Percentiles rank a stretch among this genome's conserved stretches.
Evolutionary conservation across 2,113 vertebrate species (phyloP).

Genomic region (Eulemur rufifrons): DNA sequence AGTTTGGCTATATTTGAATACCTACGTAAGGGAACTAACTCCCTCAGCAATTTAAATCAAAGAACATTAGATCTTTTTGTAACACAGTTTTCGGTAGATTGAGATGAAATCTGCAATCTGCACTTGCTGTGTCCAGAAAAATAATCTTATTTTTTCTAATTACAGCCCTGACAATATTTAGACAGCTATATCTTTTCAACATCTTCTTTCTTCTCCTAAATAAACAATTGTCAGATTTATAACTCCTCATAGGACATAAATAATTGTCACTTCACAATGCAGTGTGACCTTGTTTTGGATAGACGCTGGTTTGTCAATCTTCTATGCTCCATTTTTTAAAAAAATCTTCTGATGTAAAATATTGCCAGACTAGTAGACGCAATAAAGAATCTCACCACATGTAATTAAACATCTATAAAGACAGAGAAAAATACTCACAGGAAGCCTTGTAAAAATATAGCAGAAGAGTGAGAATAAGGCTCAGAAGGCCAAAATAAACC

Average conservation of each 20-base stretch:
- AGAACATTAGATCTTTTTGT: neutral
- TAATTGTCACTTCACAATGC: neutral
- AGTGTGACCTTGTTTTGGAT: neutral
- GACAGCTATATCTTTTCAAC: neutral
- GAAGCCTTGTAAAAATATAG: neutral
- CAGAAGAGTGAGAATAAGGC: neutral
- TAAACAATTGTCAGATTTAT: slow-evolving; percentile 22
- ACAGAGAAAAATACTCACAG: neutral
- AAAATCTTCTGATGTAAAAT: neutral
- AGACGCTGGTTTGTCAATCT: neutral
- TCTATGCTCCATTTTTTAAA: neutral
- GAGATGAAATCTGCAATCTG: neutral
- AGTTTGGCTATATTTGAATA: neutral
- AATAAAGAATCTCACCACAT: neutral
- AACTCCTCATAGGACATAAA: neutral
- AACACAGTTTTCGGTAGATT: neutral
- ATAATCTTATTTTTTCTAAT: neutral
- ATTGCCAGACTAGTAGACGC: neutral
- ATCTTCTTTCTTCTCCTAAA: neutral
- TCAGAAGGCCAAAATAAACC: neutral
- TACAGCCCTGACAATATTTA: neutral
- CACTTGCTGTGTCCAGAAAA: neutral
- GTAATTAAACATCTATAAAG: neutral
- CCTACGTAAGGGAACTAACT: neutral
- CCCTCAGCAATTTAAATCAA: neutral